Percentiles rank a stretch among this genome's conserved stretches.
These are phyloP conservation scores for Pterocles gutturalis DNA, from an alignment of 2,113 vertebrate genomes.

Conservation along the genomic window DNA sequence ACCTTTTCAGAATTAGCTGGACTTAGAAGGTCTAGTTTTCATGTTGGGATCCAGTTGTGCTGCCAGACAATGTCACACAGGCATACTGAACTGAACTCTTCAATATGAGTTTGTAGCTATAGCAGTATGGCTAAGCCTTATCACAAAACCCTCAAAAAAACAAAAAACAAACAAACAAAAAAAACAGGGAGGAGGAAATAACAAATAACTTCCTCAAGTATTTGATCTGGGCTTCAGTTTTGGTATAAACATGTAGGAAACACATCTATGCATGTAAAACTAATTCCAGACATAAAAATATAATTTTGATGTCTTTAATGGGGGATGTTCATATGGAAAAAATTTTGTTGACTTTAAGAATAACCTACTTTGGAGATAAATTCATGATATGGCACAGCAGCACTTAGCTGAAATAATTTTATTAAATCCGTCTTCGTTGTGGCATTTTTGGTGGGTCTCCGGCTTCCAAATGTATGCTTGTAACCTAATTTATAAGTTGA, in stretches of 20 bases:
- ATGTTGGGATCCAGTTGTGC: neutral
- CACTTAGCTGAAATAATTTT: neutral
- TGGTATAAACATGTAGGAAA: neutral
- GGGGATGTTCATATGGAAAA: neutral
- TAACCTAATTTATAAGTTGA: neutral
- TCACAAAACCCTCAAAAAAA: neutral
- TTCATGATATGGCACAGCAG: neutral
- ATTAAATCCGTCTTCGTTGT: neutral
- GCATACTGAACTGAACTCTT: neutral
- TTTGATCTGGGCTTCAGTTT: neutral
- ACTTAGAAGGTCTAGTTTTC: neutral
- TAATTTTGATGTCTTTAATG: neutral
- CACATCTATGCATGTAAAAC: neutral
- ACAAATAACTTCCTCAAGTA: neutral
- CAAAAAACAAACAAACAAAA: neutral
- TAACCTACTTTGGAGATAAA: neutral
- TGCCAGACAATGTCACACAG: neutral
- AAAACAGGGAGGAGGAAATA: neutral
- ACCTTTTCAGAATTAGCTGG: neutral
- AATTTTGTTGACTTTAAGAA: neutral
- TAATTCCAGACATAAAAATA: neutral
- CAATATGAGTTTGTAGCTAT: neutral
- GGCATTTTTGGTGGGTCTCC: neutral
- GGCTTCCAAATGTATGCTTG: neutral
- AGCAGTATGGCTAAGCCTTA: neutral